phyloP scores from a whole-genome alignment of 1,140 invertebrate species.

The Trichonephila clavipes region DNA sequence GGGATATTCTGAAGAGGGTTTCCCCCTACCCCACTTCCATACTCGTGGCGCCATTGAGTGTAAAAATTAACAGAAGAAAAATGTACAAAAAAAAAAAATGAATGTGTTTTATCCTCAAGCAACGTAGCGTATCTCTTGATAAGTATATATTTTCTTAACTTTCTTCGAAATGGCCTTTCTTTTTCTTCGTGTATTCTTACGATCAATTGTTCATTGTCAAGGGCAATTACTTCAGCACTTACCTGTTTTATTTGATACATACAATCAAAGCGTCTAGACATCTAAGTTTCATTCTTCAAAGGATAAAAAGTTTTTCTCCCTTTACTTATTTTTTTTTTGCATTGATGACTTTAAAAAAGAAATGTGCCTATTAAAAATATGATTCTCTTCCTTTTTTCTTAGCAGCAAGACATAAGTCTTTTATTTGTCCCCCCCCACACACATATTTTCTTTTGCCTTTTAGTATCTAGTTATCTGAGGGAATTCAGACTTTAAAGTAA shows the following conservation, averaged over 20 bases:
- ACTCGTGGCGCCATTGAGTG: background rate
- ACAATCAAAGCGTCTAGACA: background rate
- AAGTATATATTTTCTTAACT: conserved; percentile 2
- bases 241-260: background rate
- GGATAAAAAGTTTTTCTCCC: background rate
- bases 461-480: no score
- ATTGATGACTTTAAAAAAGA: no score
- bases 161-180: background rate
- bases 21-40: background rate
- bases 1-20: background rate
- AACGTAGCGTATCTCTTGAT: background rate
- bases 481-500: no score
- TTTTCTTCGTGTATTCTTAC: background rate
- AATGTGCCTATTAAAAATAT: no score
- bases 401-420: no score
- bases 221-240: background rate
- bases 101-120: background rate
- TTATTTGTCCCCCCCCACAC: no score
- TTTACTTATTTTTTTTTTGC: background rate
- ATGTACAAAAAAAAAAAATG: background rate
- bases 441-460: no score
- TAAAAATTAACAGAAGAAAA: background rate
- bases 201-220: background rate
- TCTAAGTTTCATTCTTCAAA: background rate
- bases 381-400: no score